Evolutionary conservation across 2,113 vertebrate genomes (phyloP), one percentile per base, ranked within the genome.

Genomic region (Empidonax traillii): DNA sequence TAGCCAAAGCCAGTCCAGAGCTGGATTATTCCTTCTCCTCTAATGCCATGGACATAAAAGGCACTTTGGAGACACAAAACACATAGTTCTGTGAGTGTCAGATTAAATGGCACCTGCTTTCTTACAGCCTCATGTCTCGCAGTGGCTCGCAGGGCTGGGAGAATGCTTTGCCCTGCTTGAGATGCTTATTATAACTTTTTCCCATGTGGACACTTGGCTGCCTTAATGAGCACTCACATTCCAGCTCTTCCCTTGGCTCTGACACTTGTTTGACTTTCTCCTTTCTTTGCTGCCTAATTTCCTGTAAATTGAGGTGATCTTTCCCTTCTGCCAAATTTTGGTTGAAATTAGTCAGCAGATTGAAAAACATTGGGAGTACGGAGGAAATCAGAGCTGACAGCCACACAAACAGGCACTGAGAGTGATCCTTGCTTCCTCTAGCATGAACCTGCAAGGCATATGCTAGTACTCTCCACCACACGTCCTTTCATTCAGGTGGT

Each of bases 281-380:
- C 47, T 92, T 56, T 89, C 89, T 84, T 89, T 92, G 72, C 86
- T 89, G 80, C 80, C 83, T 87, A 71, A 92, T 94, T 93, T 92
- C 83, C 94, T 95, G 86, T 92, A 92, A 95, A 78, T 81, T 47
- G 59, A 95, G 90, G 86, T 97, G 92, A 93, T 88, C 65, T 71
- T 84, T 81, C 47, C n/a, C 52, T 90, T 84, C 63, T 84, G 96
- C 59, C 86, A 89, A 71, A 63, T 43, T 92, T 78, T 90, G 71
- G 33, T 55, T 89, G 68, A 84, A 94, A 89, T 84, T 56, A 92
- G 43, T 33, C 51, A 81, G 39, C 21, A 63, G 51, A 35, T 24
- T 81, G 68, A 92, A 90, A 95, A 88, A 71, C 68, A 41, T 90
- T 55, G 80, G 51, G 59, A 77, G 24, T 51, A 84, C 0, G 0